Conservation (phyloP, 2,888 invertebrate genomes). For the Theodoxus fluviatilis region DNA sequence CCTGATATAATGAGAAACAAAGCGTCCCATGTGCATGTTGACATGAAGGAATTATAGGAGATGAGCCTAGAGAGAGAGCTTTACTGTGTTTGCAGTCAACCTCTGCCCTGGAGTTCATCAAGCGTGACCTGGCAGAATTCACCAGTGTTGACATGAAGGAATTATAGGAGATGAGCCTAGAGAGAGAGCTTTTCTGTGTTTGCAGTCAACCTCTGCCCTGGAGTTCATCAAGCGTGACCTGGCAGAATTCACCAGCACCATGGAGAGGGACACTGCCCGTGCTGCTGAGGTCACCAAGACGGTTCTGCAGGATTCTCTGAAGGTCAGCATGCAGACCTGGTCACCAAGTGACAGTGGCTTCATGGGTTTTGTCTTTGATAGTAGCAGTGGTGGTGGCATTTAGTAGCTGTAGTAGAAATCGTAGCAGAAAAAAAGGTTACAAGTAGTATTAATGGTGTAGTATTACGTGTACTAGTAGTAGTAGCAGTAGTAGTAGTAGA, state of each 20-base stretch:
- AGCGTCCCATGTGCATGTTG: too few species aligned
- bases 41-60: too few species aligned
- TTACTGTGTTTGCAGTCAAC: slow-evolving; percentile 44
- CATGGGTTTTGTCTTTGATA: background rate
- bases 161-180: too few species aligned
- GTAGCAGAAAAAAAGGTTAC: too few species aligned
- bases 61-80: too few species aligned
- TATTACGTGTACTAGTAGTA: too few species aligned
- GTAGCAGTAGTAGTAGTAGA: too few species aligned
- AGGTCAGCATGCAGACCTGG: slow-evolving; percentile 29
- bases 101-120: slow-evolving; percentile 57
- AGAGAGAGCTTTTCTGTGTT: too few species aligned
- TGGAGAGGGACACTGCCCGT: slow-evolving; percentile 56
- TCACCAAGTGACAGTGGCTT: background rate
- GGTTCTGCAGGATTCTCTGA: slow-evolving; percentile 49
- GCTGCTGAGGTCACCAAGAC: slow-evolving; percentile 51
- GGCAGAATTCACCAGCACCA: slow-evolving; percentile 57
- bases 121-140: slow-evolving; percentile 61
- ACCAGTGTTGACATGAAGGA: too few species aligned
- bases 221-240: slow-evolving; percentile 62
- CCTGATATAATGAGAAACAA: too few species aligned
- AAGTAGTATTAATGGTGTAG: too few species aligned
- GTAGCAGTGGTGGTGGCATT: background rate
- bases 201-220: slow-evolving; percentile 50
- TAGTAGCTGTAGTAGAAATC: background rate